A percentile compares a stretch with the other conserved stretches of the same genome.
phyloP scores from a whole-genome alignment of 2,797 vertebrate species.

The Esox masquinongy region DNA sequence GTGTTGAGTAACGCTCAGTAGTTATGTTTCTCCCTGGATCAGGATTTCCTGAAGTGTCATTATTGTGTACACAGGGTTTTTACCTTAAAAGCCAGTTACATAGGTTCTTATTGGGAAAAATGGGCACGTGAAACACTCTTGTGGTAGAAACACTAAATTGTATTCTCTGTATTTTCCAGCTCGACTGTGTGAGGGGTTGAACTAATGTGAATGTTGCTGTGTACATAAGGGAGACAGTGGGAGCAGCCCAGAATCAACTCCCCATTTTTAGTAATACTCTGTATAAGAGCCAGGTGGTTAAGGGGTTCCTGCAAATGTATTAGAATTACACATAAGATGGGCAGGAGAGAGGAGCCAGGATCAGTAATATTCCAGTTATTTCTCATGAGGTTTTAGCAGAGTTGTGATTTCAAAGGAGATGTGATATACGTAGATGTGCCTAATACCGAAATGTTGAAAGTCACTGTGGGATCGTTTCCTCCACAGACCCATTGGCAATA shows the following conservation, averaged over 20 bases:
- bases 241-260: slow-evolving; percentile 29
- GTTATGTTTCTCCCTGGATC: neutral
- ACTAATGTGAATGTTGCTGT: slow-evolving; percentile 42
- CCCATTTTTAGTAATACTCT: slow-evolving; percentile 47
- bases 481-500: neutral
- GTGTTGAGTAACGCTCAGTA: too few species aligned
- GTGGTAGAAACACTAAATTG: slow-evolving; percentile 2
- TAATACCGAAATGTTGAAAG: neutral
- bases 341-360: slow-evolving; percentile 21
- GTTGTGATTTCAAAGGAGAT: neutral
- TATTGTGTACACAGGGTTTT: neutral
- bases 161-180: neutral
- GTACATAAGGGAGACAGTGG: slow-evolving; percentile 10
- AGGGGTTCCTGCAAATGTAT: slow-evolving; percentile 38
- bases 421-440: neutral
- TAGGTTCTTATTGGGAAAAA: neutral
- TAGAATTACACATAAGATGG: slow-evolving; percentile 18
- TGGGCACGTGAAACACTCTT: neutral
- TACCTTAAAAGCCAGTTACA: neutral
- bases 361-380: neutral
- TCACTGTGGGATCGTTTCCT: neutral
- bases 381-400: neutral
- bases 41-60: neutral
- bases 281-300: slow-evolving; percentile 45
- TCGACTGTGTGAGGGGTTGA: slow-evolving; percentile 29